These are phyloP conservation scores for Ichneumon xanthorius DNA, from an alignment of 2,888 invertebrate genomes.

Conservation along the genomic window DNA sequence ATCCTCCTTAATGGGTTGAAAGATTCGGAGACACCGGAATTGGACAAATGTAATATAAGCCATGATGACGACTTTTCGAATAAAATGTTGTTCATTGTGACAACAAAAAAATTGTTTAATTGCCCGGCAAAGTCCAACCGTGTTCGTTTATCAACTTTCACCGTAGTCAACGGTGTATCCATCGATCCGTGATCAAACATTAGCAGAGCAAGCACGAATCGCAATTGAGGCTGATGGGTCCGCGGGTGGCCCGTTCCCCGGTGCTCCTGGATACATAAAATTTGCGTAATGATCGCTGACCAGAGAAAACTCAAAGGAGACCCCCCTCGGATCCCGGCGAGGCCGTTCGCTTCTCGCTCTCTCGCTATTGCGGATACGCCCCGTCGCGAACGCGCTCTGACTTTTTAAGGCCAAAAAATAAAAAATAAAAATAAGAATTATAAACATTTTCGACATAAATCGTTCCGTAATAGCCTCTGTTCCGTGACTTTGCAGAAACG, in stretches of 20 bases:
- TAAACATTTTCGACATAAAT: slow-evolving; percentile 20
- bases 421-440: neutral
- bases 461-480: slow-evolving; percentile 18
- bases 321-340: slow-evolving; percentile 54
- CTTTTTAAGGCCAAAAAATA: slow-evolving; percentile 31
- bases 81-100: neutral
- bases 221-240: slow-evolving; percentile 45
- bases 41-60: neutral
- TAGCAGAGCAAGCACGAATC: slow-evolving; percentile 43
- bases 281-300: slow-evolving; percentile 66
- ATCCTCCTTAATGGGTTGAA: neutral
- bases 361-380: slow-evolving; percentile 13
- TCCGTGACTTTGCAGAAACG: slow-evolving; percentile 27
- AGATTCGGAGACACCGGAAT: neutral
- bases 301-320: slow-evolving; percentile 49
- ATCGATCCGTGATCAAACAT: slow-evolving; percentile 59
- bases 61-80: neutral
- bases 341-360: slow-evolving; percentile 52
- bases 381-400: slow-evolving; percentile 49
- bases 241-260: slow-evolving; percentile 58
- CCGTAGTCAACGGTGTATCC: slow-evolving; percentile 45
- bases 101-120: slow-evolving; percentile 32
- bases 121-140: slow-evolving; percentile 27
- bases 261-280: slow-evolving; percentile 65
- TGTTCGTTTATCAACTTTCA: slow-evolving; percentile 58